Evolutionary conservation across 2,113 vertebrate species (phyloP).

Genomic region (Lagopus muta): DNA sequence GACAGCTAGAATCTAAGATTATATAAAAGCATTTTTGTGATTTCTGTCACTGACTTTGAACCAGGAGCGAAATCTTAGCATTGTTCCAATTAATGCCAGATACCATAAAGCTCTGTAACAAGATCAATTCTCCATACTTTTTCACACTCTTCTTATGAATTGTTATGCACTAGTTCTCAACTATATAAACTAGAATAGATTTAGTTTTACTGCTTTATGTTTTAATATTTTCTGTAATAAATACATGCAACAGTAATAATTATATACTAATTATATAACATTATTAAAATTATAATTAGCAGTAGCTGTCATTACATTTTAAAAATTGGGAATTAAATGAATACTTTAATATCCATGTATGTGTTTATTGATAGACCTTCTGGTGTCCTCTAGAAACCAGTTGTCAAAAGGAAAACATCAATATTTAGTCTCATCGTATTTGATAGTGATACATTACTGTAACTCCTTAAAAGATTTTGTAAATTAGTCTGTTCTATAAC

Average conservation of each 20-base stretch:
- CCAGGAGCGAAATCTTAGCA: not conserved
- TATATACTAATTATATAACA: not conserved
- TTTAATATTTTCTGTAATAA: not conserved
- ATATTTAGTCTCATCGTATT: not conserved
- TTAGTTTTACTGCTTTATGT: not conserved
- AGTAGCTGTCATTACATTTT: not conserved
- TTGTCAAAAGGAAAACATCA: not conserved
- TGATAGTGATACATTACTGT: not conserved
- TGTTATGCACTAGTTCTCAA: not conserved
- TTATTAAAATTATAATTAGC: not conserved
- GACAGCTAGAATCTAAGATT: not conserved
- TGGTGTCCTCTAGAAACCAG: not conserved
- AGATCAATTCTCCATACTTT: not conserved
- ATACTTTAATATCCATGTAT: not conserved
- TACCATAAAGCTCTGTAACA: not conserved
- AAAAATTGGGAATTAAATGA: fast-evolving
- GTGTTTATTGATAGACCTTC: not conserved
- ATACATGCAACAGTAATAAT: not conserved
- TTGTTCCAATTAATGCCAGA: not conserved
- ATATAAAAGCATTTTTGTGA: not conserved
- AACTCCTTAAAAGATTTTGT: not conserved
- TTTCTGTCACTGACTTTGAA: not conserved
- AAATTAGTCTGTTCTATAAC: not conserved
- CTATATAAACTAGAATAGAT: not conserved
- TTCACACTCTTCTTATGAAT: not conserved